Percentiles rank a stretch among this genome's conserved stretches.
Conservation (phyloP, 2,888 invertebrate genomes). For the Notocelia uddmanniana region DNA sequence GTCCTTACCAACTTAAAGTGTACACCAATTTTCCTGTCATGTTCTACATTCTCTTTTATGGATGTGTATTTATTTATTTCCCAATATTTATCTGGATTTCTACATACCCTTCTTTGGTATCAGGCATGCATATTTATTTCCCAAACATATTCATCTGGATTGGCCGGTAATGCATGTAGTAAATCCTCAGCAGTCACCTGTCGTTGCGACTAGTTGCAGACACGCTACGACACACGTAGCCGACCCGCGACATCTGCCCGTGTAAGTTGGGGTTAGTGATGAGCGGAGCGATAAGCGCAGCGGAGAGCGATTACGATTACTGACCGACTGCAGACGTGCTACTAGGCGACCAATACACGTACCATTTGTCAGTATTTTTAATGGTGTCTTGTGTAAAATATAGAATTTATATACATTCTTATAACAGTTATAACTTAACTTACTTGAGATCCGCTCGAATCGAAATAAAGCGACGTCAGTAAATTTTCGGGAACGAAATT, state of each 20-base stretch:
- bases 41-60: neutral
- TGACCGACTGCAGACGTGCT: neutral
- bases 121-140: constrained; percentile 17
- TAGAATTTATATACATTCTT: too few relatives aligned
- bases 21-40: neutral
- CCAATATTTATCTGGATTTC: neutral
- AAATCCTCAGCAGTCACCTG: constrained; percentile 48
- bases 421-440: too few relatives aligned
- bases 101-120: constrained; percentile 8
- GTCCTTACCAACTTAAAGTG: neutral
- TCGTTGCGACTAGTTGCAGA: constrained; percentile 52
- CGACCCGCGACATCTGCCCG: constrained; percentile 69
- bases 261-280: constrained; percentile 44
- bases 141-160: constrained; percentile 15
- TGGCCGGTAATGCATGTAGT: constrained; percentile 29
- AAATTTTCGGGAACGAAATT: too few relatives aligned
- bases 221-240: constrained; percentile 65
- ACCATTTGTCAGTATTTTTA: too few relatives aligned
- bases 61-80: constrained; percentile 1
- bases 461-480: too few relatives aligned
- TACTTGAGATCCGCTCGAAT: too few relatives aligned
- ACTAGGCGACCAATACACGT: too few relatives aligned
- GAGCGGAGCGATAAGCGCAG: constrained; percentile 49
- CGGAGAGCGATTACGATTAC: neutral
- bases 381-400: too few relatives aligned